Base-by-base conservation (phyloP, 1,140 invertebrate genomes). In the Amphibalanus amphitrite region DNA sequence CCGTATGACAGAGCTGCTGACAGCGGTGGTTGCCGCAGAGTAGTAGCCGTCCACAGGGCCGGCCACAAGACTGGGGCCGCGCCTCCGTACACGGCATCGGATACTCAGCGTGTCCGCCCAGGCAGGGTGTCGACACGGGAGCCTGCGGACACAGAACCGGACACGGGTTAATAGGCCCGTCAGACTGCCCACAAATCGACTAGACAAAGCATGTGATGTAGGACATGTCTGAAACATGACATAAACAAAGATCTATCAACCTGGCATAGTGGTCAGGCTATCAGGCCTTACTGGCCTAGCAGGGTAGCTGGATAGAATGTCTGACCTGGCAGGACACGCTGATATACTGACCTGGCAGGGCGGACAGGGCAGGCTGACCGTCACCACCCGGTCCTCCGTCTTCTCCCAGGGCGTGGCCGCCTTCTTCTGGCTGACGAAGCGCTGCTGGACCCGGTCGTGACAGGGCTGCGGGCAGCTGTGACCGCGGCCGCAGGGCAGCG, bases 1-100 rank as follows among this genome's bases (percentile, higher is more conserved):
- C 84, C 25, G 80, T 76, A 78, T 97, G 93, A 79, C 93, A 97
- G 17, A 84, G 77, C 47, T 86, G 77, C 28, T 81, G 76, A 79
- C 93, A 97, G 0, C 76, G 82, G 77, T 97, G 93, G 81, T 94
- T 94, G 1, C 85, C 85, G 79, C 93, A 97, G 0, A 78, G 67
- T 20, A 94, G 81, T 15, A 78, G 67, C 73, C 84, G 81, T 0
- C 87, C 88, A 82, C 92, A 95, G 30, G 81, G 78, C 69, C 89
- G 83, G 1, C 86, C 84, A 80, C 93, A 97, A 23, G 89, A 89
- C 26, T 82, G 82, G 0, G 88, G 83, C 70, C 81, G 82, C 0
- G 91, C 87, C 74, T 84, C 82, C 77, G 87, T 84, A 79, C 93
- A 97, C 0, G 90, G 87, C 81, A 87, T 86, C 25, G 85, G 79